Evolutionary conservation across 2,113 vertebrate species (phyloP).

Genomic region (Ailurus styani): DNA sequence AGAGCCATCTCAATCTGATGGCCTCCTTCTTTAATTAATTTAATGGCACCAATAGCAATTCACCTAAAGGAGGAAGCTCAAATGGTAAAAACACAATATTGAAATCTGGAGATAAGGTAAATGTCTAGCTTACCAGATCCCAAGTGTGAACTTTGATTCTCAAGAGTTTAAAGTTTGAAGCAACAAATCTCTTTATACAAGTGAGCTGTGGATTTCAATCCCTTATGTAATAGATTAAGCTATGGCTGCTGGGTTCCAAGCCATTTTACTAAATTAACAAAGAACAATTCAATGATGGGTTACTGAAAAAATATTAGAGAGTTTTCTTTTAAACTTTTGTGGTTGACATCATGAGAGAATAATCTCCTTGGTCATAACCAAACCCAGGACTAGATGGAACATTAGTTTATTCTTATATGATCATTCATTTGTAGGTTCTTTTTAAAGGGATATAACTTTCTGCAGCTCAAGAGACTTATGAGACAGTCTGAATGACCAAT

Average conservation of each 20-base stretch:
- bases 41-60: background rate
- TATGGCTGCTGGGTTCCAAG: background rate
- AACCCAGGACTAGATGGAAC: background rate
- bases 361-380: background rate
- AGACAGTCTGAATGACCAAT: constrained; percentile 26
- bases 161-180: background rate
- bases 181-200: background rate
- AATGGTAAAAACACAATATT: background rate
- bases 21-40: background rate
- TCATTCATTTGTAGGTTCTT: constrained; percentile 41
- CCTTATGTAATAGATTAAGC: background rate
- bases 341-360: background rate
- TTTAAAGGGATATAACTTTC: constrained; percentile 39
- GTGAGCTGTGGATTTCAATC: background rate
- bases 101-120: background rate
- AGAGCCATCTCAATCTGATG: background rate
- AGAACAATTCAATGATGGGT: background rate
- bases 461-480: constrained; percentile 27
- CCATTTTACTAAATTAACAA: constrained; percentile 21
- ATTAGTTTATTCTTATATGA: background rate
- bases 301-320: background rate
- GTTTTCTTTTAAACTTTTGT: background rate
- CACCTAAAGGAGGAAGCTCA: background rate
- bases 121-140: background rate
- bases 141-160: background rate